Percentiles rank a stretch among this genome's conserved stretches.
Evolutionary conservation across 2,113 vertebrate genomes (phyloP).

Genomic region (Stomatorhinus ivindoensis): DNA sequence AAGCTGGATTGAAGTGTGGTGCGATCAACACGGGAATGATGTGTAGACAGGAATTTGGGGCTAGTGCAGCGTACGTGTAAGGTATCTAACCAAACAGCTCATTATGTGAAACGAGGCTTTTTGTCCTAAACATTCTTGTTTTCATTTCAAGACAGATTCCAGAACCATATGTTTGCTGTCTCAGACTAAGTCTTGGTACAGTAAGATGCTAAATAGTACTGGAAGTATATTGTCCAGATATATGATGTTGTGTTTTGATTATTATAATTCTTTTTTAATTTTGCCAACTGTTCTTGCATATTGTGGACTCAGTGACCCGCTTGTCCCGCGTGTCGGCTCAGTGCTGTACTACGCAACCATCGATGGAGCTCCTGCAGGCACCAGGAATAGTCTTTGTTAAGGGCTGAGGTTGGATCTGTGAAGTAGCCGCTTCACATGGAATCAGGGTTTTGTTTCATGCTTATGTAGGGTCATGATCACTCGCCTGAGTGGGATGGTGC

Average conservation of each 20-base stretch:
- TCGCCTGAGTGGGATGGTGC: neutral
- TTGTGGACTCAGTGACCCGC: neutral
- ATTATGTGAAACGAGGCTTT: neutral
- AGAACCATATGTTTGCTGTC: neutral
- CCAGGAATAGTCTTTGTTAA: neutral
- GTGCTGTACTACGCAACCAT: neutral
- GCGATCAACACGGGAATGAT: neutral
- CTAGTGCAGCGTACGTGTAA: neutral
- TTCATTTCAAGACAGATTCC: neutral
- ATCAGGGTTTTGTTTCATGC: constrained; percentile 3
- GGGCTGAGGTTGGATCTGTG: neutral
- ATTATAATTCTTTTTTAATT: neutral
- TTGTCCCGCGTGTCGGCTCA: neutral
- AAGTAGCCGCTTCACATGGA: too few relatives aligned
- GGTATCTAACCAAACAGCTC: neutral
- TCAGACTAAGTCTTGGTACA: neutral
- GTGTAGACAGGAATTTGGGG: neutral
- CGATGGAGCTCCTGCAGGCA: neutral
- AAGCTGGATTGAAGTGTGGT: neutral
- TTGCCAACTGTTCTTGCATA: neutral
- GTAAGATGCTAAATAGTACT: neutral
- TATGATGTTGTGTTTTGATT: neutral
- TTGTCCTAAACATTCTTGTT: neutral
- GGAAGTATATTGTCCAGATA: neutral
- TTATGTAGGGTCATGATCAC: neutral